Base-by-base conservation (phyloP, 2,113 vertebrate genomes). In the Hylia prasina region DNA sequence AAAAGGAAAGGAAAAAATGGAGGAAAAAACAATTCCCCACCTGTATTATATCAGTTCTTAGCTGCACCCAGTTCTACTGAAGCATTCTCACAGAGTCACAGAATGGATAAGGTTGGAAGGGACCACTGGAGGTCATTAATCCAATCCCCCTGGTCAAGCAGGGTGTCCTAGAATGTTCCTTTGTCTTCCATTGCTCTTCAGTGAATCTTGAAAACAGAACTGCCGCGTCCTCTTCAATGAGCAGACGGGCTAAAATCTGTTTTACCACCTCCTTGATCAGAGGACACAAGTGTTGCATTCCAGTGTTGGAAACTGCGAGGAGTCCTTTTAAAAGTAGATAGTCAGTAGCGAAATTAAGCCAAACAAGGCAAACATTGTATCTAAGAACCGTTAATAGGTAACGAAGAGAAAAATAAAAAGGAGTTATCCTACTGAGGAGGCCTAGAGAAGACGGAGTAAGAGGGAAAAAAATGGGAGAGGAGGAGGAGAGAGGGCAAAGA, bases 21-120 rank as follows among this genome's bases (percentile, higher is more conserved):
- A 44, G 31, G 10, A 7, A 21, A 19, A 37, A 22, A 4, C 9
- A 77, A 35, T 1, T 0, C 9, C 27, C 7, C 60, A 44, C 17
- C 7, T 42, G 16, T 65, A 40, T 58, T 61, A 53, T 5, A 35
- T 58, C 20, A 50, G 21, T 64, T 63, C 33, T 77, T 10, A 64
- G 20, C 1, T 60, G 44, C 16, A 35, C 14, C 8, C 18, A 63
- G 5, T 85, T 88, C 57, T 56, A 2, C 40, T 39, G 28, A 78
- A 75, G 48, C 6, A 47, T 51, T 47, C 25, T 65, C 21, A 56
- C 35, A 57, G 37, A 66, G 17, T 35, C 53, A 35, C 53, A 37
- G 57, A 13, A 25, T 11, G 37, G 22, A 7, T 15, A 23, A 13
- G 25, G 21, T 35, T 80, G 35, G 75, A 42, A 72, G 31, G 11